phyloP scores from a whole-genome alignment of 2,888 invertebrate species.

The Pyralis farinalis region DNA sequence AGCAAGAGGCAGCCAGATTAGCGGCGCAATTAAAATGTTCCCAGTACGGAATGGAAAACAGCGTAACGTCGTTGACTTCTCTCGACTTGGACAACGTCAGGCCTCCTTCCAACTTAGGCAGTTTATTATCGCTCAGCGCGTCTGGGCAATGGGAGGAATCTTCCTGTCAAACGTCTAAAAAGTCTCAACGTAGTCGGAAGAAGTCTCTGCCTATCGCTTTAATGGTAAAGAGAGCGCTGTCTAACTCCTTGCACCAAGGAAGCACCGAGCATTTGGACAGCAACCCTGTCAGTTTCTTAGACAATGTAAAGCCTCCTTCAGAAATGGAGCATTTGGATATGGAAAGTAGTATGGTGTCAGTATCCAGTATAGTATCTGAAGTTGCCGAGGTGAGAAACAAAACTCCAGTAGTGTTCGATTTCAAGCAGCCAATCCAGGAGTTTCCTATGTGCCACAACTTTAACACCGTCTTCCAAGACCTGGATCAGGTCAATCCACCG shows the following conservation, averaged over 20 bases:
- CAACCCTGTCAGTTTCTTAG: conserved; percentile 83
- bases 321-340: conserved; percentile 89
- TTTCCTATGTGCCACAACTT: conserved; percentile 66
- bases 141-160: conserved; percentile 77
- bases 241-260: conserved; percentile 73
- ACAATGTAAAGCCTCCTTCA: conserved; percentile 91
- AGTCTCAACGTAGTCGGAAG: conserved; percentile 76
- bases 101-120: conserved; percentile 89
- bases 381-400: conserved; percentile 81
- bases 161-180: conserved; percentile 43
- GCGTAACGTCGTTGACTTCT: conserved; percentile 81
- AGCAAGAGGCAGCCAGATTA: conserved; percentile 87
- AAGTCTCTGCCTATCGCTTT: conserved; percentile 86
- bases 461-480: conserved; percentile 75
- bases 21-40: conserved; percentile 61
- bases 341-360: conserved; percentile 91
- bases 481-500: conserved; percentile 87
- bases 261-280: conserved; percentile 84
- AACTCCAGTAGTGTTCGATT: conserved; percentile 76
- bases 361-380: conserved; percentile 91
- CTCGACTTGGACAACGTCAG: conserved; percentile 87
- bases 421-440: conserved; percentile 78
- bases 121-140: conserved; percentile 78
- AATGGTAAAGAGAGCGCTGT: conserved; percentile 87
- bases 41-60: conserved; percentile 73